These are phyloP conservation scores for Manacus vitellinus DNA, from an alignment of 2,113 vertebrate genomes.

Conservation along the genomic window DNA sequence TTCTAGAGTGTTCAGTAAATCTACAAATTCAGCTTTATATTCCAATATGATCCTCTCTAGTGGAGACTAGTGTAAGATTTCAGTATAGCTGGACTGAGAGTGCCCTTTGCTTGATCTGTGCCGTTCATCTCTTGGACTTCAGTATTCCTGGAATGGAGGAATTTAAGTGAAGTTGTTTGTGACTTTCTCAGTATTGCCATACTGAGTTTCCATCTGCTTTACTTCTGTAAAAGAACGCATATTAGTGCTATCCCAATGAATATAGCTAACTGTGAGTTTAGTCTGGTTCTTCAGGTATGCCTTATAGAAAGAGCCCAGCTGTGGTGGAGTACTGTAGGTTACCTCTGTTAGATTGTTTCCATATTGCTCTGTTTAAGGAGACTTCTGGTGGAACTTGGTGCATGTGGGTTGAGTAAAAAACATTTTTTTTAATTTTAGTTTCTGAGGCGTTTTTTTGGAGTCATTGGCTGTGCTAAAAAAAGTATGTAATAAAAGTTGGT, in stretches of 20 bases:
- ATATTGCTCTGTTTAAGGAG: not conserved
- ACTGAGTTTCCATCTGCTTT: not conserved
- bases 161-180: not conserved
- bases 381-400: not conserved
- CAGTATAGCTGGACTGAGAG: not conserved
- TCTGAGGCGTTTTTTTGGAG: accelerated
- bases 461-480: not conserved
- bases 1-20: not conserved
- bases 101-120: not conserved
- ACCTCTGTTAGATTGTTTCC: not conserved
- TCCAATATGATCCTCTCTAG: not conserved
- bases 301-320: not conserved
- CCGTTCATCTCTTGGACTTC: not conserved
- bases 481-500: not conserved
- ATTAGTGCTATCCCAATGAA: not conserved
- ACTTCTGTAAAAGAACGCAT: not conserved
- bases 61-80: not conserved
- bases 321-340: not conserved
- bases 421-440: not conserved
- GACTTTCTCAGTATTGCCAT: not conserved
- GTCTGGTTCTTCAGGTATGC: not conserved
- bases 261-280: not conserved
- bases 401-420: not conserved
- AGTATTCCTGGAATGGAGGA: not conserved
- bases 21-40: not conserved